These are phyloP conservation scores for Caenorhabditis sp. DNA, from an alignment of 2,888 invertebrate genomes.

Conservation along the genomic window DNA sequence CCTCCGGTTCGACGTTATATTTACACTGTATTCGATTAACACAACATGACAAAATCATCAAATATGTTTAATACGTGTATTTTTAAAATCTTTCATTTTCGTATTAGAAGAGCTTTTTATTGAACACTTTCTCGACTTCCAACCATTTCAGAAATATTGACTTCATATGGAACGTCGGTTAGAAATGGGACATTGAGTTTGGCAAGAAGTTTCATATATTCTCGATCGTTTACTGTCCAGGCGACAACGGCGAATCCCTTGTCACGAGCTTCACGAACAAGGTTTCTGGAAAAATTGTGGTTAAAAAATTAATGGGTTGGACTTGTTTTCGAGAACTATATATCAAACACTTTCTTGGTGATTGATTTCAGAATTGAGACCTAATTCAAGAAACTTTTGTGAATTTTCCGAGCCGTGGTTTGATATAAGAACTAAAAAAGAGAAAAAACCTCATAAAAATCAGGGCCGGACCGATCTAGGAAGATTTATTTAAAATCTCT, in stretches of 20 bases:
- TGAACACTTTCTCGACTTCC: background rate
- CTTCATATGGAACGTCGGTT: slow-evolving; percentile 36
- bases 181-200: slow-evolving; percentile 42
- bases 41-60: background rate
- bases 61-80: background rate
- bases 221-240: slow-evolving; percentile 49
- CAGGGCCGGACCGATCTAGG: no score
- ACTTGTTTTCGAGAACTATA: no score
- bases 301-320: no score
- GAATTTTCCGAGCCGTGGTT: no score
- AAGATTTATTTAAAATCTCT: no score
- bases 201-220: slow-evolving; percentile 37
- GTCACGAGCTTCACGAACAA: slow-evolving; percentile 30
- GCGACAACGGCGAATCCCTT: slow-evolving; percentile 41
- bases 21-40: slow-evolving; percentile 58
- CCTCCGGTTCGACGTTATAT: slow-evolving; percentile 51
- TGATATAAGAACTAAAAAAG: no score
- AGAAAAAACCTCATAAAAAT: no score
- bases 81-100: slow-evolving; percentile 6
- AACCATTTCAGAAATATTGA: slow-evolving; percentile 4
- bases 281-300: slow-evolving; percentile 17
- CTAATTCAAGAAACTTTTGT: no score
- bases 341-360: no score
- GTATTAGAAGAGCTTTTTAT: slow-evolving; percentile 11
- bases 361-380: no score